Percentiles rank a stretch among this genome's conserved stretches.
These are phyloP conservation scores for Danionella dracula DNA, from an alignment of 2,797 vertebrate genomes.

Conservation along the genomic window DNA sequence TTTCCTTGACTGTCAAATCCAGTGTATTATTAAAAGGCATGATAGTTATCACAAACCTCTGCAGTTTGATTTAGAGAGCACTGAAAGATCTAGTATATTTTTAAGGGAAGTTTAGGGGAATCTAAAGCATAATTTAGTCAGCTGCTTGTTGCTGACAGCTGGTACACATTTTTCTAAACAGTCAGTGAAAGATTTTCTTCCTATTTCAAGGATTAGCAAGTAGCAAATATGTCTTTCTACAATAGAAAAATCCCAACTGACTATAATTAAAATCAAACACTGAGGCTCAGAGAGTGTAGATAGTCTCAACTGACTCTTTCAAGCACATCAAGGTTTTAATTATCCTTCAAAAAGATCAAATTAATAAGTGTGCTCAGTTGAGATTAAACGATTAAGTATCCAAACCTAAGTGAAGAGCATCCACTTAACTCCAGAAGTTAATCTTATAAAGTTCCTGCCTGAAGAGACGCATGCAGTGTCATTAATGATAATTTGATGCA, in stretches of 20 bases:
- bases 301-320: not conserved
- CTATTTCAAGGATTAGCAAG: too few relatives aligned
- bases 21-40: too few relatives aligned
- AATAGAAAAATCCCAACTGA: not conserved
- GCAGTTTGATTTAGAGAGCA: too few relatives aligned
- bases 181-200: too few relatives aligned
- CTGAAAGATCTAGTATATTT: too few relatives aligned
- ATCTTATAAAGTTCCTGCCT: not conserved
- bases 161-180: too few relatives aligned
- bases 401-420: not conserved
- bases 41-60: too few relatives aligned
- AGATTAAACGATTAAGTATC: not conserved
- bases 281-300: not conserved
- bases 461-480: not conserved
- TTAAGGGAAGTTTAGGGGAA: too few relatives aligned
- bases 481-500: not conserved
- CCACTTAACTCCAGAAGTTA: not conserved
- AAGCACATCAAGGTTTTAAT: not conserved
- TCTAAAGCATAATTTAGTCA: too few relatives aligned
- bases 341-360: not conserved
- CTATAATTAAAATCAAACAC: not conserved
- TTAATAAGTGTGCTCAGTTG: not conserved
- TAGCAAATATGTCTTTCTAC: too few relatives aligned
- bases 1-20: too few relatives aligned
- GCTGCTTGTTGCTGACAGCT: too few relatives aligned